phyloP scores from a whole-genome alignment of 1,140 invertebrate species.

The Pseudomyrmex concolor region DNA sequence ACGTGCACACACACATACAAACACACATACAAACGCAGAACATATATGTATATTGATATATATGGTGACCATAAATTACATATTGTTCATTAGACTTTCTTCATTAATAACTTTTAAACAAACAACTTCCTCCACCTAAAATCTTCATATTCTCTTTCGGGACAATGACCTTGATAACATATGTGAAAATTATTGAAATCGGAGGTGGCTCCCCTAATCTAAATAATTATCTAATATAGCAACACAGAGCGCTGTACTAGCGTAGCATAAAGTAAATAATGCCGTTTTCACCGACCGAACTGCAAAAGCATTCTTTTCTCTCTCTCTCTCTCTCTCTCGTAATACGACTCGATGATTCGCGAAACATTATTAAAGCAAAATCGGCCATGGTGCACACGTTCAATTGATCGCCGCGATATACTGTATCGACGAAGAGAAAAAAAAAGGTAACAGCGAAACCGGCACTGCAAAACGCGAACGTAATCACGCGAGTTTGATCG shows the following conservation, averaged over 20 bases:
- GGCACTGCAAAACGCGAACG: constrained; percentile 31
- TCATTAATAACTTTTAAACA: no score
- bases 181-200: no score
- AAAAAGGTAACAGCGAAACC: not conserved
- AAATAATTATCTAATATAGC: no score
- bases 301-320: not conserved
- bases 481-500: constrained; percentile 59
- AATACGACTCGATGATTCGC: constrained; percentile 53
- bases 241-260: not conserved
- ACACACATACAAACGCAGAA: no score
- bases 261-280: constrained; percentile 32
- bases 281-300: not conserved
- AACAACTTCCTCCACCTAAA: no score
- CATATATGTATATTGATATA: no score
- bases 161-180: no score
- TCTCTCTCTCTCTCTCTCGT: not conserved
- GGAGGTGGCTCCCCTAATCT: no score
- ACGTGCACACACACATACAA: no score
- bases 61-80: no score
- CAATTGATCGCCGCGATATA: constrained; percentile 30
- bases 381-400: constrained; percentile 16
- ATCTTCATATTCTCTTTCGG: no score
- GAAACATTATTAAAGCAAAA: constrained; percentile 56
- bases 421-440: constrained; percentile 23
- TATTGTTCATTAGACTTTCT: no score